phyloP scores from a whole-genome alignment of 2,888 invertebrate species.

The Pocota personata region DNA sequence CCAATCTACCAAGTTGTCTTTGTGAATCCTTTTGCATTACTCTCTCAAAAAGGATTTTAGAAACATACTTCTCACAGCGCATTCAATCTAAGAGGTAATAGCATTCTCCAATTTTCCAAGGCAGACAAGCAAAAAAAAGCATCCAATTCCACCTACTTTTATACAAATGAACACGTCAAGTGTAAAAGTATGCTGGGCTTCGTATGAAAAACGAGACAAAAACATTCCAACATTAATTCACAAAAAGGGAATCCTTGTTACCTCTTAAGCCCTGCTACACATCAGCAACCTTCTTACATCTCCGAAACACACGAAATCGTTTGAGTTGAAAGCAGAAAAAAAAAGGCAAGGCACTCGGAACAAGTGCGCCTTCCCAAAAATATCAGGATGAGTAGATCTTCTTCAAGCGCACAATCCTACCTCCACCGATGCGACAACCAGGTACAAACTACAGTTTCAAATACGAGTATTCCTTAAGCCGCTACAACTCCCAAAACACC shows the following conservation, averaged over 20 bases:
- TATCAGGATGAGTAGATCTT: constrained; percentile 33
- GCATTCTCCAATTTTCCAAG: not conserved
- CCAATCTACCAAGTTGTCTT: not conserved
- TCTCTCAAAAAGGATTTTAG: not conserved
- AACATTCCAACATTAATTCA: constrained; percentile 42
- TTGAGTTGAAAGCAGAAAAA: not conserved
- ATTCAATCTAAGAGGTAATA: constrained; percentile 1
- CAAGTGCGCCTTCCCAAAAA: not conserved
- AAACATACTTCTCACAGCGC: not conserved
- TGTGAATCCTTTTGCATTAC: too few relatives aligned
- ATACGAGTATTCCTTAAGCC: constrained; percentile 27
- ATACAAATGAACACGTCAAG: constrained; percentile 30
- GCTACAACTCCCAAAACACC: constrained; percentile 18
- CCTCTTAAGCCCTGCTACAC: constrained; percentile 37
- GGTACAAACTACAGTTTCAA: constrained; percentile 45
- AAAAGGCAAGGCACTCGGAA: not conserved
- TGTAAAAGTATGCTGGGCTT: constrained; percentile 16
- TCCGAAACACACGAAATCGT: constrained; percentile 25
- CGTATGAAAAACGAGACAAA: constrained; percentile 10
- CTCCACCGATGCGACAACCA: constrained; percentile 15
- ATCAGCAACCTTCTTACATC: constrained; percentile 17
- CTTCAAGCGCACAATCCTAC: constrained; percentile 15
- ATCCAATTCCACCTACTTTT: constrained; percentile 10
- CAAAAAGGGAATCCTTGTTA: constrained; percentile 54
- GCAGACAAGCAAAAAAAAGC: not conserved